Conservation (phyloP, 2,888 invertebrate species). For the Salticus scenicus region DNA sequence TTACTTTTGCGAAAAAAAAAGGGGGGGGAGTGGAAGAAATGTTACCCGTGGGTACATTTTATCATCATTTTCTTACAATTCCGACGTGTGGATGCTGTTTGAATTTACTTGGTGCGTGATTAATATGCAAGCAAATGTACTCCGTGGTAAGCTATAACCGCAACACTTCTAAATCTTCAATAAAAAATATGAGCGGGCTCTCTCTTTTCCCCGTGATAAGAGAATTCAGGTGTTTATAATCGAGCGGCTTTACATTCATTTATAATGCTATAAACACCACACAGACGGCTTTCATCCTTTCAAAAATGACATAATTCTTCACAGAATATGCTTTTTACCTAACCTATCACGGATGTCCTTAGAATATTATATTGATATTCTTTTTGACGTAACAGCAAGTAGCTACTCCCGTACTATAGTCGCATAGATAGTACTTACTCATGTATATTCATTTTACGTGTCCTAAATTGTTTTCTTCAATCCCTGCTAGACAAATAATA, state of each 20-base stretch:
- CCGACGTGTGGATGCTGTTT: neutral
- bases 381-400: neutral
- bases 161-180: neutral
- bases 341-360: neutral
- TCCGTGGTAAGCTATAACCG: neutral
- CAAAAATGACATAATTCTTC: slow-evolving; percentile 7
- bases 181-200: neutral
- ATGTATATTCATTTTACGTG: slow-evolving; percentile 10
- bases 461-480: neutral
- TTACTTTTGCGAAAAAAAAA: neutral
- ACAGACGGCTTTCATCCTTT: neutral
- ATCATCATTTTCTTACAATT: slow-evolving; percentile 43
- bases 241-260: slow-evolving; percentile 1
- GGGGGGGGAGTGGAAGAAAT: slow-evolving; percentile 20
- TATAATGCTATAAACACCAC: neutral
- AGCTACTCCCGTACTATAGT: neutral
- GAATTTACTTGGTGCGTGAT: slow-evolving; percentile 37
- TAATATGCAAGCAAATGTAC: slow-evolving; percentile 42
- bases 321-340: slow-evolving; percentile 7
- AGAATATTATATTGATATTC: slow-evolving; percentile 13
- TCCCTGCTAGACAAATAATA: neutral
- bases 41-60: slow-evolving; percentile 52
- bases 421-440: neutral
- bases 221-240: neutral
- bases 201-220: neutral